Evolutionary conservation across 2,113 vertebrate genomes (phyloP), one percentile per base, ranked within the genome.

Genomic region (Bubalus kerabau): DNA sequence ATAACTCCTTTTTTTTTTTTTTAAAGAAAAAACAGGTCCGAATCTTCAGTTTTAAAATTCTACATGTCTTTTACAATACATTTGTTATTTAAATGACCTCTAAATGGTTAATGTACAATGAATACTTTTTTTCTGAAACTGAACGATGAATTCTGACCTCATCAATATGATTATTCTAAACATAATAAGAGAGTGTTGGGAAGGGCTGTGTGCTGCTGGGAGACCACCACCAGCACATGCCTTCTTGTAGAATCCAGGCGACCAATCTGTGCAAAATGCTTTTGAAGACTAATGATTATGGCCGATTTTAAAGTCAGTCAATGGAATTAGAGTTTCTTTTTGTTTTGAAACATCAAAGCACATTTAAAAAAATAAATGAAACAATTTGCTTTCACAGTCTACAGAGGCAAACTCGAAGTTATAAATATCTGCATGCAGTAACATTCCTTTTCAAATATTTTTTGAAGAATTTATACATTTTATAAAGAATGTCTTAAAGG

Each of bases 41-140:
- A 99, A 99, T 99, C 99, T 99, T 99, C 99, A 99, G 99, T 99
- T 99, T 99, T 99, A 99, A 99, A 99, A 99, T 99, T 99, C 99
- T 99, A 99, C 99, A 99, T 99, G 98, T 99, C 99, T 99, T 99
- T 99, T 99, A 99, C 99, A 99, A 99, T 99, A 99, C 99, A 99
- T 99, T 99, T 99, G 99, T 99, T 99, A 99, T 99, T 99, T 99
- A 99, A 99, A 99, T 99, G 99, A 99, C 99, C 98, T 98, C 98
- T 97, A 98, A 98, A 99, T 99, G 99, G 98, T 99, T 99, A 99
- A 99, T 99, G 98, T 99, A 99, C 99, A 99, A 99, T 99, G 99
- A 99, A 98, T 98, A 97, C 96, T 52, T 80, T 71, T 98, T 98
- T 98, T 97, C 98, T 98, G 98, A 99, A 99, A 99, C 98, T 99